A percentile compares a stretch with the other conserved stretches of the same genome.
These are phyloP conservation scores for Silvanus unidentatus DNA, from an alignment of 2,888 invertebrate genomes.

Conservation along the genomic window DNA sequence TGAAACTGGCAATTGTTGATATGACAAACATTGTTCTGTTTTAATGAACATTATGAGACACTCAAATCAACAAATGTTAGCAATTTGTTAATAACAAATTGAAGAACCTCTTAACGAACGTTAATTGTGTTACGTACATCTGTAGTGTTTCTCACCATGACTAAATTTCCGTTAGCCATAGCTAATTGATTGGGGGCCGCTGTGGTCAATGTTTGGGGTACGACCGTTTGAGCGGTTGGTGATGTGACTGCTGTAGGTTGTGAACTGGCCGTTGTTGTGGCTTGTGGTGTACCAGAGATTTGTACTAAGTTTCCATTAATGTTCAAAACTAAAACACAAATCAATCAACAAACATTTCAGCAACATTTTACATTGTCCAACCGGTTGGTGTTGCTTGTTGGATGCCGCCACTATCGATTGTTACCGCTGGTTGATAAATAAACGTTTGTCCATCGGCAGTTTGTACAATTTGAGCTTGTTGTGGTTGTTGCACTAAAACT, in stretches of 20 bases:
- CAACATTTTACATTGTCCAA: no score
- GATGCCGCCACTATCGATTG: conserved; percentile 51
- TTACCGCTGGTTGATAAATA: conserved; percentile 74
- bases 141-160: conserved; percentile 58
- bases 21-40: no score
- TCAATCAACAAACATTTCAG: background rate
- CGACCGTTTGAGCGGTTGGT: conserved; percentile 44
- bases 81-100: no score
- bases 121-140: conserved; percentile 36
- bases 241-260: conserved; percentile 41
- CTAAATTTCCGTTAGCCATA: conserved; percentile 65
- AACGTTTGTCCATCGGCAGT: conserved; percentile 90
- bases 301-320: conserved; percentile 75
- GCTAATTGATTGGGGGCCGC: conserved; percentile 52
- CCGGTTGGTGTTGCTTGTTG: conserved; percentile 58
- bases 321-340: conserved; percentile 59
- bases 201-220: conserved; percentile 42
- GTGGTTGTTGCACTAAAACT: conserved; percentile 55
- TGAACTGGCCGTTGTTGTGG: conserved; percentile 31
- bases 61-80: no score
- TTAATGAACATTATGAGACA: no score
- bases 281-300: conserved; percentile 47
- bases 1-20: no score
- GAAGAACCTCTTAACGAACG: no score
- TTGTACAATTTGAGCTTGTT: conserved; percentile 77